These are phyloP conservation scores for Pantherophis alleghaniensis DNA, from an alignment of 2,797 vertebrate species.

Conservation along the genomic window DNA sequence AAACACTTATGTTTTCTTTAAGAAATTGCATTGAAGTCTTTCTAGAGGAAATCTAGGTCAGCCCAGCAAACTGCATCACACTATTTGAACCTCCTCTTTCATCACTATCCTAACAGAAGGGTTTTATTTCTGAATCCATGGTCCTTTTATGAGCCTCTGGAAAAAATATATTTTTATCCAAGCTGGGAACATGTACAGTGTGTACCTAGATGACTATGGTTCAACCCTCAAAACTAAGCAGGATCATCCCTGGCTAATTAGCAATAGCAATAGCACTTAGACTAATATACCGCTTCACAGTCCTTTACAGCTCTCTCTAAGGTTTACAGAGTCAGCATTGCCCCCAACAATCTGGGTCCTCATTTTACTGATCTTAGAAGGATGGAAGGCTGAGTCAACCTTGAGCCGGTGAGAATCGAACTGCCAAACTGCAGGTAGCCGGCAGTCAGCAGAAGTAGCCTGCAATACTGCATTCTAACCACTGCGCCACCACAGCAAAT, in stretches of 20 bases:
- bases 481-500: no score
- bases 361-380: no score
- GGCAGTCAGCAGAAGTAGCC: no score
- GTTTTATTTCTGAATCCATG: constrained; percentile 30
- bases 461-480: no score
- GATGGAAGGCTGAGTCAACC: no score
- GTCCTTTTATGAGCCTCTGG: constrained; percentile 6
- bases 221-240: constrained; percentile 5
- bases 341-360: no score
- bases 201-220: background rate
- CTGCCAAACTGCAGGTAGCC: no score
- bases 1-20: background rate
- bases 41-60: constrained; percentile 33
- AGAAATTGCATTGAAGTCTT: constrained; percentile 9
- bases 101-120: constrained; percentile 16
- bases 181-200: background rate
- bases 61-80: background rate
- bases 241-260: background rate
- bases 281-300: no score
- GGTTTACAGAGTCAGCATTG: no score
- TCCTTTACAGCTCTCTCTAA: no score
- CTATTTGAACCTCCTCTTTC: constrained; percentile 5
- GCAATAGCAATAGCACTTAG: no score
- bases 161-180: constrained; percentile 28
- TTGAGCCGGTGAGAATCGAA: no score